Base-by-base conservation (phyloP, 2,113 vertebrate genomes). In the Poecile atricapillus region DNA sequence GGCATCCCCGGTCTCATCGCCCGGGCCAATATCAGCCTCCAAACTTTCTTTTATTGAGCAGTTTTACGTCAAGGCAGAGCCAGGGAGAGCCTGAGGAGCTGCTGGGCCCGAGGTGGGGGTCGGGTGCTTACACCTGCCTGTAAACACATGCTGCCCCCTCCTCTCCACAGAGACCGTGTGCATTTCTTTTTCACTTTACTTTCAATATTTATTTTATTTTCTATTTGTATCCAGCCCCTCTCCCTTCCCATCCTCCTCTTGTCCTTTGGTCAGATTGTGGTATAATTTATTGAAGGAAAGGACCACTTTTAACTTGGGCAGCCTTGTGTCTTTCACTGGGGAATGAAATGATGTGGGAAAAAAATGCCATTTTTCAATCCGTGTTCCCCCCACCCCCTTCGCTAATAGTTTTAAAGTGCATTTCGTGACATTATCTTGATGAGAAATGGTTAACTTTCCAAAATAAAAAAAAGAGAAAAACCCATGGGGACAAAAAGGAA, bases 361-460 rank as follows among this genome's bases (percentile, higher is more conserved):
- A 83, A 65, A 71, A 80, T 91, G 93, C 60, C 87, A 95, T 96
- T 97, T 94, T 97, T 96, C 93, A 97, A 73, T 78, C 73, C 64
- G 23, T 91, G 70, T 83, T 89, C 58, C 37, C 8, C 9, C 75
- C 52, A 58, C 5, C 5, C 67, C 56, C 73, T 96, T 97, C 88
- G 52, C 94, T 95, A 87, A 91, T 94, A 95, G 73, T 95, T 97
- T 97, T 94, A 94, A 97, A 96, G 91, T 97, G 91, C 87, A 80
- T 97, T 98, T 97, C 33, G 65, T 95, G 64, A 92, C 94, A 91
- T 97, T 97, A 92, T 94, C 87, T 97, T 70, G 87, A 87, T 96
- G 94, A 95, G 94, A 98, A 97, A 98, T 24, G 33, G 92, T 97
- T 97, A 97, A 95, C 82, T 95, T 92, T 81, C 77, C 22, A 71